Conservation (phyloP, 2,113 vertebrate species). For the Gallinago paraguaiae region DNA sequence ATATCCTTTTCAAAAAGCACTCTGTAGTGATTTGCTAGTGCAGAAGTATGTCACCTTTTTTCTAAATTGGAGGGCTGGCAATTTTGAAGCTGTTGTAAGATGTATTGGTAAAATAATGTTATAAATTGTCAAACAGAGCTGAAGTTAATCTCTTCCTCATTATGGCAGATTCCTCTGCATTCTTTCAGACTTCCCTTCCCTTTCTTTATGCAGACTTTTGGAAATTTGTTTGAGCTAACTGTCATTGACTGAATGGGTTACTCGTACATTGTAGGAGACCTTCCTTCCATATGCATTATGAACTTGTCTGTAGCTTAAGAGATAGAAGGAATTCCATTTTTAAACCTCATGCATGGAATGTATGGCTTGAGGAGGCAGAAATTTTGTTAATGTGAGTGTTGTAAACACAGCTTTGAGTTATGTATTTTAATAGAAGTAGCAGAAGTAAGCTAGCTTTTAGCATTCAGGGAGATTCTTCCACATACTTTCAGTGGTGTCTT, state of each 20-base stretch:
- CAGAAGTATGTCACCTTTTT: background rate
- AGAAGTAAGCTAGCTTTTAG: background rate
- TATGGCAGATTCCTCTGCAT: background rate
- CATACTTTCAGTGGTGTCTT: background rate
- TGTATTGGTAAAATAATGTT: background rate
- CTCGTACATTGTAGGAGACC: background rate
- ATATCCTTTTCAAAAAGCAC: background rate
- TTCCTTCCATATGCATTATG: background rate
- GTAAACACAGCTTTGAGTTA: background rate
- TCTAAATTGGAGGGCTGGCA: background rate
- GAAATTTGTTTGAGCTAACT: background rate
- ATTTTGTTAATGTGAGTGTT: background rate
- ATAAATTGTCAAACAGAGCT: background rate
- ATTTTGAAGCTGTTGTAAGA: background rate
- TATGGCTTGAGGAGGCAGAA: background rate
- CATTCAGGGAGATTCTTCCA: background rate
- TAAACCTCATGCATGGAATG: background rate
- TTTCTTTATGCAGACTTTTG: background rate
- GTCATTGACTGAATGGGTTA: background rate
- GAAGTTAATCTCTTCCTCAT: background rate
- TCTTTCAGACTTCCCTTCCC: background rate
- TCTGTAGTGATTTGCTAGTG: background rate
- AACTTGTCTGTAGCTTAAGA: background rate
- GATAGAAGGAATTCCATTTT: background rate
- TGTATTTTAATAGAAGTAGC: background rate